Base-by-base conservation (phyloP, 2,888 invertebrate species). In the Agriotes lineatus region DNA sequence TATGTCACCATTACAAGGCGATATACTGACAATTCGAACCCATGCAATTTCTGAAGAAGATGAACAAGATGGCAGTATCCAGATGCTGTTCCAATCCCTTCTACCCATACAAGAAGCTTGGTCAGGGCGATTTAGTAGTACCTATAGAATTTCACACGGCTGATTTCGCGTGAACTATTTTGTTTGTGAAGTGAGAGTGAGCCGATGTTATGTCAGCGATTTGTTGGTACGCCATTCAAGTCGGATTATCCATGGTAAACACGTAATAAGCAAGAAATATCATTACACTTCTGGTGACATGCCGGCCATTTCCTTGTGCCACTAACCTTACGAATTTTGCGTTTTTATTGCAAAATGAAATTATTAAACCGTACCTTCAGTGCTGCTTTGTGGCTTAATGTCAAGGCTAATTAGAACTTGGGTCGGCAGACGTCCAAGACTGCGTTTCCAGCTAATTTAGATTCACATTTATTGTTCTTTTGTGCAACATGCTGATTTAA, bases 221-320 rank as follows among this genome's bases (percentile, higher is more conserved):
- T 54, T 54, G 54, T 54, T 14, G 18, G 7, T 54, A 54, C 35
- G 25, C 33, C 33, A 35, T 54, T 54, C 54, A 10, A 54, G 54
- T 33, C 1, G 10, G 9, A 54, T 54, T 54, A 54, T 54, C 33
- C 54, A 54, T 16, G 54, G 54, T 35, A 35, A 35, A 54, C 54
- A 12, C 33, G 33, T 54, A 54, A 54, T 54, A 54, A 54, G 33
- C 54, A 33, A 54, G 54, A 54, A 54, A 35, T 54, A 35, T 35
- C 10, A 33, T 54, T 54, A 35, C 48, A 48, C 48, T 45, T 45
- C 50, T 52, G 14, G 18, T 33, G 10, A 16, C 16, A 30, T n/a
- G 30, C 33, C 4, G 33, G 18, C 33, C 30, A 52, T 10, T 52
- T 52, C 18, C 52, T 52, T 35, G 18, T 33, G 10, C 18, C 18